phyloP scores from a whole-genome alignment of 2,888 invertebrate species.

The Barypeithes pellucidus region DNA sequence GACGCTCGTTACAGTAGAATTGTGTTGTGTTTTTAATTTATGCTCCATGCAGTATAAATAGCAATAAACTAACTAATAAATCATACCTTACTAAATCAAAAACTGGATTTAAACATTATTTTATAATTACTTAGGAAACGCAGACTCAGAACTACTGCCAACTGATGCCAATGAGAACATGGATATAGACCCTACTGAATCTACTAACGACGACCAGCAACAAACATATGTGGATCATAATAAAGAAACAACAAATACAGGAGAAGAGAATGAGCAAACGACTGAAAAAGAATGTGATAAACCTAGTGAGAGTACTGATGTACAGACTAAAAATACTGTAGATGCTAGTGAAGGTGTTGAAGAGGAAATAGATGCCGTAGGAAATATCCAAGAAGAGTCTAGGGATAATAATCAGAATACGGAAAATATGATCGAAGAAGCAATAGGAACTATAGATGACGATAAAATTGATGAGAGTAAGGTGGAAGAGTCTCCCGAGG shows the following conservation, averaged over 20 bases:
- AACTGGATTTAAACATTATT: not conserved
- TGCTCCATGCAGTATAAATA: too few relatives aligned
- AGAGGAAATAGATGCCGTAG: slow-evolving; percentile 48
- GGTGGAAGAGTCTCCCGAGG: slow-evolving; percentile 59
- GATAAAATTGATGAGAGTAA: slow-evolving; percentile 28
- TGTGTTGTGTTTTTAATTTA: too few relatives aligned
- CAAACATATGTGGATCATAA: slow-evolving; percentile 14
- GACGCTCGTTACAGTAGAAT: too few relatives aligned
- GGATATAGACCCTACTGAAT: slow-evolving; percentile 36
- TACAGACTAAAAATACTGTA: slow-evolving; percentile 42
- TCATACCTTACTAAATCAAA: not conserved
- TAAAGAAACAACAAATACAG: slow-evolving; percentile 3
- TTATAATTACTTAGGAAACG: slow-evolving; percentile 7
- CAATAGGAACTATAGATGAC: slow-evolving; percentile 30
- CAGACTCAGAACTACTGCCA: slow-evolving; percentile 9
- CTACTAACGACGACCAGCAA: slow-evolving; percentile 40
- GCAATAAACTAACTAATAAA: too few relatives aligned
- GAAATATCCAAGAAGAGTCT: not conserved
- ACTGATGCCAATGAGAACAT: slow-evolving; percentile 2
- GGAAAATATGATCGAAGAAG: slow-evolving; percentile 43
- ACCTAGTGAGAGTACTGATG: slow-evolving; percentile 44
- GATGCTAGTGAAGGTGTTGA: slow-evolving; percentile 27
- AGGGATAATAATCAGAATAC: slow-evolving; percentile 25
- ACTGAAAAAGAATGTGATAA: slow-evolving; percentile 51
- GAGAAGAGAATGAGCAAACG: not conserved